Conservation (phyloP, 2,888 invertebrate genomes). For the Stenodera caucasica region DNA sequence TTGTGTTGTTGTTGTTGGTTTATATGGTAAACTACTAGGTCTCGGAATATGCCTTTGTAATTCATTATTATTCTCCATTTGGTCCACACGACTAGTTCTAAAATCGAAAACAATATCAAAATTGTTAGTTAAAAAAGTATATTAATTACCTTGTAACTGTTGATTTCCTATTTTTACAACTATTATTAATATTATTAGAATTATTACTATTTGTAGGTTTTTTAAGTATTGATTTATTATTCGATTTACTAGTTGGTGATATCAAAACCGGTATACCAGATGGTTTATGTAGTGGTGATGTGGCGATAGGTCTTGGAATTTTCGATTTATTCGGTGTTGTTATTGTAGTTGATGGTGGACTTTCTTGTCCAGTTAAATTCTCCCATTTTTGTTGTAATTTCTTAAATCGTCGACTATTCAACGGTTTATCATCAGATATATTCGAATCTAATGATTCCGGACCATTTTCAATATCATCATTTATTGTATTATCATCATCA, state of each 20-base stretch:
- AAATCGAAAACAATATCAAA: not conserved
- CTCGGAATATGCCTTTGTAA: slow-evolving; percentile 57
- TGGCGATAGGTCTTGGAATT: slow-evolving; percentile 70
- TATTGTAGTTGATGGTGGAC: slow-evolving; percentile 51
- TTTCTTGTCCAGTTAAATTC: slow-evolving; percentile 65
- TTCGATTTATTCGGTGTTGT: slow-evolving; percentile 61
- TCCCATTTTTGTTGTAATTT: slow-evolving; percentile 82
- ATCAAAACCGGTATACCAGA: slow-evolving; percentile 62
- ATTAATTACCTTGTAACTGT: slow-evolving; percentile 13
- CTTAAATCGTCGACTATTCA: slow-evolving; percentile 70
- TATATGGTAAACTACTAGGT: slow-evolving; percentile 73
- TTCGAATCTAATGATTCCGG: slow-evolving; percentile 53
- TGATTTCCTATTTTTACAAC: not conserved
- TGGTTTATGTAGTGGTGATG: slow-evolving; percentile 68
- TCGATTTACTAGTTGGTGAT: slow-evolving; percentile 38
- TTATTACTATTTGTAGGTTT: slow-evolving; percentile 31
- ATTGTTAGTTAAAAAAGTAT: not conserved
- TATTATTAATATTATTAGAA: slow-evolving; percentile 13
- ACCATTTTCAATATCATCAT: slow-evolving; percentile 37
- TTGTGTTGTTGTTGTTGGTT: slow-evolving; percentile 52
- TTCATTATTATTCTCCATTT: slow-evolving; percentile 51
- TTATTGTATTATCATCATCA: slow-evolving; percentile 22
- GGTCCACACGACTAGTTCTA: slow-evolving; percentile 68
- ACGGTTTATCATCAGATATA: slow-evolving; percentile 51
- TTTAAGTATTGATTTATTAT: slow-evolving; percentile 51